Evolutionary conservation across 2,797 vertebrate species (phyloP), one percentile per base, ranked within the genome.

Genomic region (Pteronotus mesoamericanus): DNA sequence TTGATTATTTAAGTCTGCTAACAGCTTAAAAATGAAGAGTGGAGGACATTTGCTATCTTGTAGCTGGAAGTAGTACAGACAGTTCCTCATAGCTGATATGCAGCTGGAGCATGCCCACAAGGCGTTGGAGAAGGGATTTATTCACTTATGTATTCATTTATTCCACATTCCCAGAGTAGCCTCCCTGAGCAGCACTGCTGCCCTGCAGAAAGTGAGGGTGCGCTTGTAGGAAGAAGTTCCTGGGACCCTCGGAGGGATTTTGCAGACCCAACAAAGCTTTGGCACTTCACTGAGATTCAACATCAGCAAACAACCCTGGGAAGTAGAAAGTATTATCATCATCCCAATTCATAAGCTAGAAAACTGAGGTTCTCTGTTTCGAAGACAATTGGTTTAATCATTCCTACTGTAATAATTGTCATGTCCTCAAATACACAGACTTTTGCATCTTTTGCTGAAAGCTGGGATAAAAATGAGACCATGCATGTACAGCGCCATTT

Each of bases 1-100:
- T 83, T 79, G 92, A 96, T 92, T 92, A 78, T 86, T 96, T 75
- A 89, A 77, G 74, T 86, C 88, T 95, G 55, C 77, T 44, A 64
- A 87, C 53, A 69, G 29, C 44, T 78, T 86, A 68, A 80, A 77
- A 78, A 96, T 82, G 93, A 82, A 46, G 29, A 90, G 61, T 78
- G 18, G 68, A 95, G 59, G n/a, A 6, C 26, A 22, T 26, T 82
- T 53, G 29, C 34, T 83, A 34, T 89, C 46, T 90, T 89, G 93
- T 51, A 87, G 85, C 80, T 87, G 51, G 29, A 90, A 87, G 29
- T 75, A 51, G 34, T 6, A 9, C 34, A 86, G n/a, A n/a, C 71
- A 69, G 3, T 79, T 86, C 22, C 77, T 86, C 19, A 66, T 71
- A 57, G 37, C 75, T 94, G 89, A 57, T 19, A 55, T 22, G 37